Conservation (phyloP, 1,140 invertebrate species). For the Brachystomella parvula region DNA sequence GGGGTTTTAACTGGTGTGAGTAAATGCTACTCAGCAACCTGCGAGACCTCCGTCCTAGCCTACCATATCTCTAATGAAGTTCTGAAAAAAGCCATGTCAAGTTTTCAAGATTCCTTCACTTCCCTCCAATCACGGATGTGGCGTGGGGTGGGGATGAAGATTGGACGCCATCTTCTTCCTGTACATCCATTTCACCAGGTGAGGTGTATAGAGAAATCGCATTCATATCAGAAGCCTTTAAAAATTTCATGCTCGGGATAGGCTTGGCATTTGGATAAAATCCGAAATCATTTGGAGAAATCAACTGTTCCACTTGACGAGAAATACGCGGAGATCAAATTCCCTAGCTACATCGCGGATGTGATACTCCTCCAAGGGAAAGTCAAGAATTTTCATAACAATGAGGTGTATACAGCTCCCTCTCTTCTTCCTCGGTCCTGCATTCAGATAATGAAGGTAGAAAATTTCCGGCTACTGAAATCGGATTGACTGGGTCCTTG, state of each 20-base stretch:
- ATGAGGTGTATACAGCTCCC: slow-evolving; percentile 25
- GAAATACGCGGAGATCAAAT: neutral
- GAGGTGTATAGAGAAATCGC: too few species aligned
- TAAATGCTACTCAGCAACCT: slow-evolving; percentile 42
- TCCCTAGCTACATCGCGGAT: slow-evolving; percentile 20
- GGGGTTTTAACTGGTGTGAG: slow-evolving; percentile 43
- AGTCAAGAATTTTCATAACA: slow-evolving; percentile 15
- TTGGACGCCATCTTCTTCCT: slow-evolving; percentile 36
- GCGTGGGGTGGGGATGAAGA: slow-evolving; percentile 36
- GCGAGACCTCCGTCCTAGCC: slow-evolving; percentile 45
- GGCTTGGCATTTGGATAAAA: slow-evolving; percentile 13
- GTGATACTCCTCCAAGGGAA: slow-evolving; percentile 23
- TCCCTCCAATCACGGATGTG: slow-evolving; percentile 38
- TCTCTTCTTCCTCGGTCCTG: slow-evolving; percentile 16
- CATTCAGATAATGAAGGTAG: neutral
- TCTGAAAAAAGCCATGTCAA: slow-evolving; percentile 19
- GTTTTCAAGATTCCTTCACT: slow-evolving; percentile 21
- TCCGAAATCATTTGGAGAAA: slow-evolving; percentile 18
- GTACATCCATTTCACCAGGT: slow-evolving; percentile 32
- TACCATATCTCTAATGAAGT: slow-evolving; percentile 30
- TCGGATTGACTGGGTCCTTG: neutral
- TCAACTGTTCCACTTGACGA: slow-evolving; percentile 32
- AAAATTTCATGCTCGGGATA: too few species aligned
- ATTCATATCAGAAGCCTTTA: too few species aligned
- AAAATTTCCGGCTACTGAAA: neutral